Base-by-base conservation (phyloP, 2,113 vertebrate genomes). In the Pteruthius melanotis region DNA sequence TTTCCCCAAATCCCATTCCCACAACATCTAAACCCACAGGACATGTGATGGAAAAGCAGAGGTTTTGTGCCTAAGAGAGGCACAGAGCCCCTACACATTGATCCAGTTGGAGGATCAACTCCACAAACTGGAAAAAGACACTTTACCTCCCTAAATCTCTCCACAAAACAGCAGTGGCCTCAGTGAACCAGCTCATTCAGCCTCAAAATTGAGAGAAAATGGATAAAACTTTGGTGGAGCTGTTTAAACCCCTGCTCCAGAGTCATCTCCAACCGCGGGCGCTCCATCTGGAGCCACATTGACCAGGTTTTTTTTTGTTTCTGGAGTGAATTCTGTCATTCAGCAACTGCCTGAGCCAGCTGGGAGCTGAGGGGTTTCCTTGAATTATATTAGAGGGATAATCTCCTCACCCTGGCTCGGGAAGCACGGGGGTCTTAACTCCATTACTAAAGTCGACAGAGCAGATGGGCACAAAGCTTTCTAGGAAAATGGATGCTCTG, bases 401-500 rank as follows among this genome's bases (percentile, higher is more conserved):
- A 96, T 96, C 94, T 91, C 79, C 10, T 6, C 8, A 18, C 42
- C 91, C 74, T 66, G 85, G 66, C 90, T 93, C 59, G 1, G 89
- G 78, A 88, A 84, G 63, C 80, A 65, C 30, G 72, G 20, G 40
- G 23, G 76, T 93, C 95, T 96, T 92, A 95, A 94, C 83, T 96
- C 93, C 86, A 89, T 93, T 95, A 93, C 74, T 44, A 7, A 57
- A 92, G 80, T 84, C 9, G 15, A 42, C 19, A 12, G 83, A 96
- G 93, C 95, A 97, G 95, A 97, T 93, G 94, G 94, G 72, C 2
- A 2, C 88, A 81, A 87, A 96, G 96, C 95, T 95, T 90, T 94
- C 86, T 24, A 95, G 94, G 94, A 92, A 95, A 94, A 89, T 1
- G 83, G 92, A 83, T 81, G 90, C 52, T 70, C 79, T 47, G 78